These are phyloP conservation scores for Himalopsyche anomala DNA, from an alignment of 2,888 invertebrate genomes.

Conservation along the genomic window DNA sequence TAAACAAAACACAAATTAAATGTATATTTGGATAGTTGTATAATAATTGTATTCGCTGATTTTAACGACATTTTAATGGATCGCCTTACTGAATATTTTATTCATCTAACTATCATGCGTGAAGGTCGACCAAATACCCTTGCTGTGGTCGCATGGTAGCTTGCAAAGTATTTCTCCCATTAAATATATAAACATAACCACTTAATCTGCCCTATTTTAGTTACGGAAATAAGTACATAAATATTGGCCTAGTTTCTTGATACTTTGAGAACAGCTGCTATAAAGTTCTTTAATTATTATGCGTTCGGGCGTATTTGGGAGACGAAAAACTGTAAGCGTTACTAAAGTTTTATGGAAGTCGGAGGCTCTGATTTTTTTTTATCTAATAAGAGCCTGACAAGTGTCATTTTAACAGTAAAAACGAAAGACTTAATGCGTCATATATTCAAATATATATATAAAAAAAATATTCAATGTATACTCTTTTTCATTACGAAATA, in stretches of 20 bases:
- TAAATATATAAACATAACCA: neutral
- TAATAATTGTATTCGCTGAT: neutral
- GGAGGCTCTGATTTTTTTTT: no score
- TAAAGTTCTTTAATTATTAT: no score
- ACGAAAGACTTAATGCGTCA: no score
- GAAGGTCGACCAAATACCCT: constrained; percentile 7
- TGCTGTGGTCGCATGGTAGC: neutral
- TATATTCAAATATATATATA: no score
- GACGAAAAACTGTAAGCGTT: no score
- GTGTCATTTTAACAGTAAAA: no score
- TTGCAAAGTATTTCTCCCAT: neutral
- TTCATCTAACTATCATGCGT: neutral
- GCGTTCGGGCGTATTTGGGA: no score
- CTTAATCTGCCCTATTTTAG: neutral
- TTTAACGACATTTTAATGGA: constrained; percentile 36
- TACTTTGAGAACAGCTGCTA: no score
- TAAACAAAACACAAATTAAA: neutral
- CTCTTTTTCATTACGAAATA: no score
- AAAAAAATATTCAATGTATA: no score
- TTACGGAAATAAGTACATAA: neutral
- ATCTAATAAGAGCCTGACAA: no score
- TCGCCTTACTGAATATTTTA: constrained; percentile 13
- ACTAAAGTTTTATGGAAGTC: no score
- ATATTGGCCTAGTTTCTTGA: constrained; percentile 12
- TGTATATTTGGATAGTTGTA: neutral